Evolutionary conservation across 2,113 vertebrate genomes (phyloP).

Genomic region (Microcebus tavaratra): DNA sequence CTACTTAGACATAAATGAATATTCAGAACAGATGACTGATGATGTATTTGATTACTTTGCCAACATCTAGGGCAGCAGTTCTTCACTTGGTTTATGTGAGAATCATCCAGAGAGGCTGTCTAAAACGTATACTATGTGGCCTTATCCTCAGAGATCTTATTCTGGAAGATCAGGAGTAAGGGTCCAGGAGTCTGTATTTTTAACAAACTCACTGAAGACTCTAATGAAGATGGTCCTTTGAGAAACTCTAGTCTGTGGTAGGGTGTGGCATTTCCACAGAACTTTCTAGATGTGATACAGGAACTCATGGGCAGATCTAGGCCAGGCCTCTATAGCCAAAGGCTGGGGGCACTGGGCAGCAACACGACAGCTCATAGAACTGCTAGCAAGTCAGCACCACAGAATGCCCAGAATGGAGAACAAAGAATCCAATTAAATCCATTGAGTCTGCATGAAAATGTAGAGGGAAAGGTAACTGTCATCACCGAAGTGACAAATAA

Average conservation of each 20-base stretch:
- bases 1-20: not conserved
- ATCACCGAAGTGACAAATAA: slow-evolving; percentile 27
- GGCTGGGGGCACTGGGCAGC: not conserved
- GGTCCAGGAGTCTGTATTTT: not conserved
- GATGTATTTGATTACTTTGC: not conserved
- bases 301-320: not conserved
- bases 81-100: not conserved
- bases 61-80: not conserved
- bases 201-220: slow-evolving; percentile 33
- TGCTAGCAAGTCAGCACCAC: not conserved
- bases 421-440: not conserved
- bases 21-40: not conserved
- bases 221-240: not conserved
- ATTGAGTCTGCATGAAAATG: not conserved
- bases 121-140: not conserved
- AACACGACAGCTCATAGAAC: not conserved
- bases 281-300: not conserved
- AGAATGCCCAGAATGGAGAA: not conserved
- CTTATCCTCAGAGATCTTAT: slow-evolving; percentile 16
- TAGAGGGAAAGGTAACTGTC: slow-evolving; percentile 30
- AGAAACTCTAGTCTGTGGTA: slow-evolving; percentile 13
- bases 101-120: not conserved
- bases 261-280: not conserved
- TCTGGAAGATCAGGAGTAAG: not conserved
- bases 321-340: not conserved